phyloP scores from a whole-genome alignment of 2,113 vertebrate species.

The Gallinago jamesoni region DNA sequence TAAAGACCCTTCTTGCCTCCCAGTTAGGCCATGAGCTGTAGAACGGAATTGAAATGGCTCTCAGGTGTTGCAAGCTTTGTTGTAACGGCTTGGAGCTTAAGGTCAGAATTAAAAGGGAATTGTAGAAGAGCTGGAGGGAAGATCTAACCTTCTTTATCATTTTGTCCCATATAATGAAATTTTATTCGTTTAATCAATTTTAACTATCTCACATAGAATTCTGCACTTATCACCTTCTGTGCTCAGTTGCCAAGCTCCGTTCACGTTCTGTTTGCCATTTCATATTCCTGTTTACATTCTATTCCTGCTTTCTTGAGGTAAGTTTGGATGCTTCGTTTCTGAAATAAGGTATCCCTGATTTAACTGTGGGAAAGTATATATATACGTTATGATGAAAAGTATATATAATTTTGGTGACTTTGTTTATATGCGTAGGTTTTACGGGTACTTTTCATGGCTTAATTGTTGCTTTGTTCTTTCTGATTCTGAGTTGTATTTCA shows the following conservation, averaged over 20 bases:
- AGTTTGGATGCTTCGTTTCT: neutral
- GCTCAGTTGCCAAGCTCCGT: neutral
- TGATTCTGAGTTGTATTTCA: neutral
- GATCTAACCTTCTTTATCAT: neutral
- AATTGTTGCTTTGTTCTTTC: neutral
- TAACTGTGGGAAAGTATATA: neutral
- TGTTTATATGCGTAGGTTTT: neutral
- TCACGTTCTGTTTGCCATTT: neutral
- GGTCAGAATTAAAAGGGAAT: neutral
- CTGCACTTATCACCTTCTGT: neutral
- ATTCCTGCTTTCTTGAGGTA: neutral
- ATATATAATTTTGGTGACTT: neutral
- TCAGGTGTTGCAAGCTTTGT: neutral
- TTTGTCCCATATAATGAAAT: neutral
- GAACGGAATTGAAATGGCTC: neutral
- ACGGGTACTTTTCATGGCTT: neutral
- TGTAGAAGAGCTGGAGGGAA: neutral
- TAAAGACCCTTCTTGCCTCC: neutral
- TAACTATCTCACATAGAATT: neutral
- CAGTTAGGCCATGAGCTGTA: neutral
- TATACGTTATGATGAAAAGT: neutral
- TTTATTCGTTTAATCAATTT: neutral
- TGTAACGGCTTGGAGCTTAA: neutral
- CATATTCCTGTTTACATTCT: neutral
- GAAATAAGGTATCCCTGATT: neutral